Conservation (phyloP, 2,113 vertebrate species). For the Phylloscopus trochilus region DNA sequence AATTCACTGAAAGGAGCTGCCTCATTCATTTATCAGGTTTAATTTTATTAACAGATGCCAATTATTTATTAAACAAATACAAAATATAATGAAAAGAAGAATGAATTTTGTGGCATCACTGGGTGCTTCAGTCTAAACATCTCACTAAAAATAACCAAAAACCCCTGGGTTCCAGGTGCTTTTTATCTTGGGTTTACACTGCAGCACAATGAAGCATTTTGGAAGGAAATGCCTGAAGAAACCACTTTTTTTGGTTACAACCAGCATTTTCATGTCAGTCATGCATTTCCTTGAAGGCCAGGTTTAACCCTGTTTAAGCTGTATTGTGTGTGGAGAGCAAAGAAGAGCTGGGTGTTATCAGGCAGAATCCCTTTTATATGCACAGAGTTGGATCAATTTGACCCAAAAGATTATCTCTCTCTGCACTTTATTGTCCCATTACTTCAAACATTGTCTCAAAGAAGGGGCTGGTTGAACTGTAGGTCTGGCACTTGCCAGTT, state of each 20-base stretch:
- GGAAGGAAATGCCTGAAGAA: conserved; percentile 57
- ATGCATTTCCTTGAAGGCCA: conserved; percentile 60
- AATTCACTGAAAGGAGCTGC: not conserved
- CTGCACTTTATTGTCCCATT: conserved; percentile 63
- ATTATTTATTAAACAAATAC: conserved; percentile 57
- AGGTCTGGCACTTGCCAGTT: conserved; percentile 73
- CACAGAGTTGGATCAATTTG: conserved; percentile 69
- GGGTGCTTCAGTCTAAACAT: not conserved
- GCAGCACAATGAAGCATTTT: not conserved
- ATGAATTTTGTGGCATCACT: conserved; percentile 22
- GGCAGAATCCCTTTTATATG: conserved; percentile 66
- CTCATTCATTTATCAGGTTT: conserved; percentile 42
- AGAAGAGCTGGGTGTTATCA: conserved; percentile 52
- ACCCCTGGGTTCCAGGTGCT: not conserved
- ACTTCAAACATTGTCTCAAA: conserved; percentile 72
- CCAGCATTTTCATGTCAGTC: conserved; percentile 58
- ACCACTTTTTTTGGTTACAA: not conserved
- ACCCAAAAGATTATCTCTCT: conserved; percentile 65
- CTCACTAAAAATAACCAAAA: conserved; percentile 24
- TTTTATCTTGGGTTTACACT: conserved; percentile 51
- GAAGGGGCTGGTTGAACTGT: conserved; percentile 69
- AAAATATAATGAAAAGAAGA: conserved; percentile 57
- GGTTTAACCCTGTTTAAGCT: conserved; percentile 57
- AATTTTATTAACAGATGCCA: conserved; percentile 67
- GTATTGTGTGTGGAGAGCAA: conserved; percentile 66